Conservation (phyloP, 2,113 vertebrate species). For the Oncorhynchus gorbuscha region DNA sequence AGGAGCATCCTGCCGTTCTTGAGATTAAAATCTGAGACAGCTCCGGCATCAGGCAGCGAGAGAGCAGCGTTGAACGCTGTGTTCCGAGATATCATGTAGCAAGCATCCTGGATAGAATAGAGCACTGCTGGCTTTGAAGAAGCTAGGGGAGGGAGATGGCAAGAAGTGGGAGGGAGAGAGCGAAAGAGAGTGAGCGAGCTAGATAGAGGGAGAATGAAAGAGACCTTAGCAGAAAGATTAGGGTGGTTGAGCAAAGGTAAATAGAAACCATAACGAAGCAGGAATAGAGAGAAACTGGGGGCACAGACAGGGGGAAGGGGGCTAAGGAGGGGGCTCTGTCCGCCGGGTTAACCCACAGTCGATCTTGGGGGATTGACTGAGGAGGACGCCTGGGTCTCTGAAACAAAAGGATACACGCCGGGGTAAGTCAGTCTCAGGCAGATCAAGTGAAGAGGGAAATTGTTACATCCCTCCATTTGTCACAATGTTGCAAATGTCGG, state of each 20-base stretch:
- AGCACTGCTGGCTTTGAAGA: slow-evolving; percentile 70
- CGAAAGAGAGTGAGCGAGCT: slow-evolving; percentile 35
- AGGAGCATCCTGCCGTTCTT: slow-evolving; percentile 58
- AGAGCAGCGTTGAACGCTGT: slow-evolving; percentile 53
- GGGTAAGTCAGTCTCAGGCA: slow-evolving; percentile 56
- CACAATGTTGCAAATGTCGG: slow-evolving; percentile 1
- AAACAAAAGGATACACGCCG: slow-evolving; percentile 64
- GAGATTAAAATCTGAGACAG: slow-evolving; percentile 44
- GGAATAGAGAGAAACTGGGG: slow-evolving; percentile 43
- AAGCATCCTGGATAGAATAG: slow-evolving; percentile 70
- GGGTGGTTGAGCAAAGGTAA: slow-evolving; percentile 59
- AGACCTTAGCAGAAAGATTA: slow-evolving; percentile 50
- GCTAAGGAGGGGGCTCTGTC: slow-evolving; percentile 48
- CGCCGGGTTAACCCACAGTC: slow-evolving; percentile 60
- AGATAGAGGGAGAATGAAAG: slow-evolving; percentile 10
- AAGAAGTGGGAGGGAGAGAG: slow-evolving; percentile 44
- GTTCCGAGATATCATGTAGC: slow-evolving; percentile 82
- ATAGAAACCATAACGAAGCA: slow-evolving; percentile 56
- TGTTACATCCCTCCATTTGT: slow-evolving; percentile 64
- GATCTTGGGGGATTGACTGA: slow-evolving; percentile 57
- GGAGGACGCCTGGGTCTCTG: slow-evolving; percentile 58
- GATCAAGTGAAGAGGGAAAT: slow-evolving; percentile 55
- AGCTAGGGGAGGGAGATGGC: slow-evolving; percentile 61
- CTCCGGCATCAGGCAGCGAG: slow-evolving; percentile 57
- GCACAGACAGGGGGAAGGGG: slow-evolving; percentile 55